Evolutionary conservation across 2,113 vertebrate genomes (phyloP).

Genomic region (Saimiri boliviensis): DNA sequence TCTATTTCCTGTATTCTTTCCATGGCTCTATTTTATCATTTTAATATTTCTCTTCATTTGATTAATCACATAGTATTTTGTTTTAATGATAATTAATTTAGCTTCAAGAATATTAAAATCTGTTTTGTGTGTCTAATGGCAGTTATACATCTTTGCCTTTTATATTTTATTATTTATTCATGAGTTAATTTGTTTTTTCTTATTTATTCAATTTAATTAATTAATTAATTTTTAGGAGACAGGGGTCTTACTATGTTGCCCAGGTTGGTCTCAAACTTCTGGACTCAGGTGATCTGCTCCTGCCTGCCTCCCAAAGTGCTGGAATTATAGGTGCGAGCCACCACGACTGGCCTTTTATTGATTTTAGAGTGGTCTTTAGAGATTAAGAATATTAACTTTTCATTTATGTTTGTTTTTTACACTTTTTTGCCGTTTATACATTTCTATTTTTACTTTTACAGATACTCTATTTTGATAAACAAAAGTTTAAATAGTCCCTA

Average conservation of each 20-base stretch:
- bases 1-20: background rate
- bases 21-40: background rate
- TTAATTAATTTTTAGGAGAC: background rate
- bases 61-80: background rate
- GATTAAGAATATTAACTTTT: background rate
- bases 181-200: background rate
- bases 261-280: no score
- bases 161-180: background rate
- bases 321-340: no score
- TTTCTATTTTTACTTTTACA: constrained; percentile 12
- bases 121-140: background rate
- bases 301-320: no score
- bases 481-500: background rate
- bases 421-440: background rate
- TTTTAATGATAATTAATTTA: background rate
- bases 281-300: no score
- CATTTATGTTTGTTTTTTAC: background rate
- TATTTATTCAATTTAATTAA: background rate
- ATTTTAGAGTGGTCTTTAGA: background rate
- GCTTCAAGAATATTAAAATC: background rate
- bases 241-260: no score
- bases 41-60: background rate
- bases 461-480: background rate
- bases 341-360: background rate
- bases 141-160: background rate